These are phyloP conservation scores for Darevskia nairensis DNA, from an alignment of 2,797 vertebrate species.

Conservation along the genomic window DNA sequence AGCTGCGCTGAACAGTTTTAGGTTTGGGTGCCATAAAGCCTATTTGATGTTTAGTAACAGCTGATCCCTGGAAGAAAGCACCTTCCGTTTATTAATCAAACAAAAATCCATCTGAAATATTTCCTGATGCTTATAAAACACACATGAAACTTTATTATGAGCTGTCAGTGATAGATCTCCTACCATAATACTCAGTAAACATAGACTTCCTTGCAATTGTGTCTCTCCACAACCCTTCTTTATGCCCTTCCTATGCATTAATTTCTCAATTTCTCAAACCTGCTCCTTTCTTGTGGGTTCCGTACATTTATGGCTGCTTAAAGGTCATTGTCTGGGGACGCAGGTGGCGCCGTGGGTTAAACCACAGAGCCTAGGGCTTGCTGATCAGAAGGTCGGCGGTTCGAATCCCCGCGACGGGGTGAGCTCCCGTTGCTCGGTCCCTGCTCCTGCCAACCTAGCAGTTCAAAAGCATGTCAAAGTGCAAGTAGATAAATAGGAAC, in stretches of 20 bases:
- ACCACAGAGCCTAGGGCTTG: too few species aligned
- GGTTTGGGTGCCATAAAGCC: constrained; percentile 23
- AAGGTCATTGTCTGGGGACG: neutral
- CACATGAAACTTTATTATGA: constrained; percentile 59
- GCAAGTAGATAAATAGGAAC: too few species aligned
- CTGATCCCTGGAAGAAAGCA: constrained; percentile 50
- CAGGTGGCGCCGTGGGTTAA: too few species aligned
- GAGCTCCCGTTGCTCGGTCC: too few species aligned
- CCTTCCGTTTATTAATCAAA: constrained; percentile 64
- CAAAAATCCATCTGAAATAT: constrained; percentile 55
- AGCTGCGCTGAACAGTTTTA: neutral
- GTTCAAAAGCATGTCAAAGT: too few species aligned
- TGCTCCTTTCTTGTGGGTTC: neutral
- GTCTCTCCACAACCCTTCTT: constrained; percentile 27
- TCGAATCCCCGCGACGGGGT: too few species aligned
- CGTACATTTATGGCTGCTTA: constrained; percentile 14
- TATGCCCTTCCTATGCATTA: constrained; percentile 28
- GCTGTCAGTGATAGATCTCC: constrained; percentile 63
- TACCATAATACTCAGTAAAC: constrained; percentile 63
- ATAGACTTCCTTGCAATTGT: constrained; percentile 37
- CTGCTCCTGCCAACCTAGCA: too few species aligned
- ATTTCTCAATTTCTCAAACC: constrained; percentile 28
- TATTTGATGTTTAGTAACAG: constrained; percentile 46
- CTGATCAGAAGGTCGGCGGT: too few species aligned
- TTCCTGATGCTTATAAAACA: constrained; percentile 50